Evolutionary conservation across 1,140 invertebrate species (phyloP), one percentile per base, ranked within the genome.

Genomic region (Ceratosolen fusciceps): DNA sequence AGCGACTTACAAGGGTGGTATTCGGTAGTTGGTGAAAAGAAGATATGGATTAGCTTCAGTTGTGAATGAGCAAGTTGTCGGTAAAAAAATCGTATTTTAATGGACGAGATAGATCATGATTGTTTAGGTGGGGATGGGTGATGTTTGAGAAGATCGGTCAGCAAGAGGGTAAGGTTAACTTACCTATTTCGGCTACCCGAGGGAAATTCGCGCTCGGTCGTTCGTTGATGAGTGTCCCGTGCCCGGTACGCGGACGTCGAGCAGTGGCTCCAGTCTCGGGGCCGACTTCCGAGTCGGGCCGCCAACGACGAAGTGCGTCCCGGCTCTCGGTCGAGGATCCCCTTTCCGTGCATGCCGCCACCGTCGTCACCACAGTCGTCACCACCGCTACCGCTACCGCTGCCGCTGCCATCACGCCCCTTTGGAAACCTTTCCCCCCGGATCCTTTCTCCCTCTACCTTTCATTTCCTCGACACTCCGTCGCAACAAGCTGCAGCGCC

Each of bases 241-340:
- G 58, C n/a, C 24, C 7, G 29, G 58, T 62, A 16, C 29, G 14
- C 58, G 29, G 3, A 12, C 26, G 29, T 5, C 8, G 58, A 43
- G 19, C 19, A 67, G 62, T 54, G 52, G 67, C 34, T 72, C 8
- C 52, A 24, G 31, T 52, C 68, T 62, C 73, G 76, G 52, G 65
- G 73, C 73, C 43, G 39, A 60, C 65, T 78, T 78, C 62, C 62
- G 80, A 71, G 82, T 83, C 82, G 74, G 81, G 81, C 82, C 83
- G 84, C 80, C 77, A 77, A 26, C 67, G 79, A 81, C 77, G 81
- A 83, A 87, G 77, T 70, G 68, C 80, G 81, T 85, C 80, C 77
- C 81, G 81, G 80, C 86, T 85, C 83, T 87, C 74, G 84, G 86
- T 86, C 86, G 85, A 75, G 65, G 56, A 70, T 65, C 85, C 71